Evolutionary conservation across 2,797 vertebrate species (phyloP).

Genomic region (Spinus olivaceus): DNA sequence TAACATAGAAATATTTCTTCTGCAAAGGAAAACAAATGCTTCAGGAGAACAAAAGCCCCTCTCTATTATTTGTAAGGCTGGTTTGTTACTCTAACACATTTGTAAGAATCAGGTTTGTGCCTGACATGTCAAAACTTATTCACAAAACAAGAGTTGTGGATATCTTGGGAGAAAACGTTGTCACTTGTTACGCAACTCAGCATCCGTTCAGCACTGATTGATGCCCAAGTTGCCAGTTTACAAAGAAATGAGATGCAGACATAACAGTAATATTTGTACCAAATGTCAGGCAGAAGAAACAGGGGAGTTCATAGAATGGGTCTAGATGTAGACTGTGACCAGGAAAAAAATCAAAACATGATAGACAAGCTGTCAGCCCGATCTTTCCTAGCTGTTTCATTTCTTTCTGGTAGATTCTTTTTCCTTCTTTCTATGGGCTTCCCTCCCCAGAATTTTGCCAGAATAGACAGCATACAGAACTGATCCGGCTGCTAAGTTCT

Average conservation of each 20-base stretch:
- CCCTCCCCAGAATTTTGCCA: neutral
- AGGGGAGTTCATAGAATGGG: slow-evolving; percentile 37
- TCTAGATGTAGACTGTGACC: slow-evolving; percentile 1
- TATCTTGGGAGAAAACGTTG: slow-evolving; percentile 73
- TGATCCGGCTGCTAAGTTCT: neutral
- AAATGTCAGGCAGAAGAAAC: slow-evolving; percentile 66
- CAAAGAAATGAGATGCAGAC: slow-evolving; percentile 59
- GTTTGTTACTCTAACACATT: slow-evolving; percentile 52
- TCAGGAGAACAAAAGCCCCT: slow-evolving; percentile 19
- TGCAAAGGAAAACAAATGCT: slow-evolving; percentile 13
- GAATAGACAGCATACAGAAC: neutral
- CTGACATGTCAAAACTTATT: slow-evolving; percentile 83
- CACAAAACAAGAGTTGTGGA: slow-evolving; percentile 62
- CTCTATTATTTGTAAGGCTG: slow-evolving; percentile 43
- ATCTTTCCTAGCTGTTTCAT: neutral
- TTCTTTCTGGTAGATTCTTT: neutral
- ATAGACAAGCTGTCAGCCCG: slow-evolving; percentile 29
- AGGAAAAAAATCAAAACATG: slow-evolving; percentile 12
- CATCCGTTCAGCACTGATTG: slow-evolving; percentile 78
- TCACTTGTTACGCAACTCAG: slow-evolving; percentile 75
- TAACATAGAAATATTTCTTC: slow-evolving; percentile 50
- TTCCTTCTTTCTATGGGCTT: neutral
- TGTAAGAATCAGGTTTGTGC: slow-evolving; percentile 65
- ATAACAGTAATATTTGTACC: slow-evolving; percentile 72
- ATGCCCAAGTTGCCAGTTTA: slow-evolving; percentile 76